Evolutionary conservation across 2,888 invertebrate species (phyloP), one percentile per base, ranked within the genome.

Genomic region (Netelia inedita): DNA sequence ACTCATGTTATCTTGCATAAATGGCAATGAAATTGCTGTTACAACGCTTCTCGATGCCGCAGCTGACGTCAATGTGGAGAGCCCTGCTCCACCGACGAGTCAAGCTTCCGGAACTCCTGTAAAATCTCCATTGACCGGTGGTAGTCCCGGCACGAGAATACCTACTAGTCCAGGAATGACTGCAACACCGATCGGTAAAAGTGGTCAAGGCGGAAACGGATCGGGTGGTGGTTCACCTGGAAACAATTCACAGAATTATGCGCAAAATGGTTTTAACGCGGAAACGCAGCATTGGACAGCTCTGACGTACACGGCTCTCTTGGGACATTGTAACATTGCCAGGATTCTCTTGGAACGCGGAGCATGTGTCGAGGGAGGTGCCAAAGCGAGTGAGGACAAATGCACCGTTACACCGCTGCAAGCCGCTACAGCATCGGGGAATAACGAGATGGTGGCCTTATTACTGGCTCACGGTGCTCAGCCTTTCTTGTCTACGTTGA

Each of bases 331-430:
- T 71, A 91, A 94, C 61, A 95, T 95, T 65, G 95, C 95, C 0
- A 94, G 95, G 87, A 95, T 97, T 76, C 94, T 98, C 28, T 94
- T 98, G 79, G 97, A 97, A 83, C 95, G 96, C 21, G 97, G 98
- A 0, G 98, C 98, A 0, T 95, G 96, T 71, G 97, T 97, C 0
- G 98, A 98, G 93, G 98, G 98, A 0, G 98, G 98, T 0, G 97
- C 97, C 0, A 95, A 96, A 2, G 92, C 96, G 5, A 97, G 97
- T 28, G 98, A 98, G 90, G 98, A 98, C 88, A 97, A 97, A 88
- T 97, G 97, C 91, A 98, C 98, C 0, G 95, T 98, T 66, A 98
- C 98, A 0, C 98, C 98, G 0, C 93, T 98, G 43, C 98, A 98
- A 94, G 96, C 97, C 79, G 98, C 98, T 1, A 96, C 97, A 81